Evolutionary conservation across 2,797 vertebrate genomes (phyloP).

Genomic region (Cuculus canorus): DNA sequence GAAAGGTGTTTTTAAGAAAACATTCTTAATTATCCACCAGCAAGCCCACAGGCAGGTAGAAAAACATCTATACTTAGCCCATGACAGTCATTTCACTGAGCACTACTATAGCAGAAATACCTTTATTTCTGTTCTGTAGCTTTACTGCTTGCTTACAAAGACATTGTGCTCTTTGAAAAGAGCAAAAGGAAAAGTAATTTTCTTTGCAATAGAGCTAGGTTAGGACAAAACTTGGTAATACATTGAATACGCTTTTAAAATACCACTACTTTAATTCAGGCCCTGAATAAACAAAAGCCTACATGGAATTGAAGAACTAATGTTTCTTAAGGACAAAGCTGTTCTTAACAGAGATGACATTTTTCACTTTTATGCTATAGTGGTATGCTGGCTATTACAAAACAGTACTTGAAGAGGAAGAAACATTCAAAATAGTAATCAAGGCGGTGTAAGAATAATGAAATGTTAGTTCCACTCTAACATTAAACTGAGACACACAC

Average conservation of each 20-base stretch:
- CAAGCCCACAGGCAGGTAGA: not conserved
- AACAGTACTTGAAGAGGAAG: not conserved
- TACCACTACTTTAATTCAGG: not conserved
- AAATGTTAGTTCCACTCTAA: not conserved
- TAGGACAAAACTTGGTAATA: not conserved
- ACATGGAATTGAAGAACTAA: not conserved
- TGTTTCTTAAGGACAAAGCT: not conserved
- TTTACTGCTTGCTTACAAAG: not conserved
- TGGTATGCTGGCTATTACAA: not conserved
- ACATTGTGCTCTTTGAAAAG: not conserved
- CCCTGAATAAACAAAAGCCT: not conserved
- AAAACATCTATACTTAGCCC: not conserved
- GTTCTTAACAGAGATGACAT: not conserved
- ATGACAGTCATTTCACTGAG: not conserved
- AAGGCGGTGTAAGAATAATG: not conserved
- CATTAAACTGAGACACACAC: not conserved
- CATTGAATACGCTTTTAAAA: not conserved
- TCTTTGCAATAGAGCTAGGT: not conserved
- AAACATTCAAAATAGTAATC: not conserved
- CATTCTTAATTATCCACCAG: not conserved
- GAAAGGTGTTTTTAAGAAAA: not conserved
- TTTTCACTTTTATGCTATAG: not conserved
- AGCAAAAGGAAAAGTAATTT: not conserved
- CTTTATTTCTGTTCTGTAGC: not conserved
- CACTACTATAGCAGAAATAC: not conserved